These are phyloP conservation scores for Pseudorhiza aurosa DNA, from an alignment of 30 jellyfish, hydroid and myxozoan genomes.

Conservation along the genomic window DNA sequence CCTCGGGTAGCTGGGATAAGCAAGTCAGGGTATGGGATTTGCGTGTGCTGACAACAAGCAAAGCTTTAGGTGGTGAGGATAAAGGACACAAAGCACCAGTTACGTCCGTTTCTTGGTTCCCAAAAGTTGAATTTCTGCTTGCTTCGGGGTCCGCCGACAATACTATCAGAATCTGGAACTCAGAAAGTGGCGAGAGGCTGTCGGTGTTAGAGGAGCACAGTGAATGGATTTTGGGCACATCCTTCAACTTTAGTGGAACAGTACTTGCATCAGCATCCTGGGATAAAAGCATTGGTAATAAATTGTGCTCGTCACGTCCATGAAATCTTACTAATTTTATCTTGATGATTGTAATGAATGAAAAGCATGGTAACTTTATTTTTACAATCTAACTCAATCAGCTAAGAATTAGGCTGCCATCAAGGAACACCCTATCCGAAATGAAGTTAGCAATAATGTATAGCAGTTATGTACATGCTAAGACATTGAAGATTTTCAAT, in stretches of 20 bases:
- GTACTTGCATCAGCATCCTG: constrained; percentile 83
- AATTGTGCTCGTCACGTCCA: background rate
- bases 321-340: background rate
- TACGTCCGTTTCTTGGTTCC: constrained; percentile 88
- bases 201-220: constrained; percentile 75
- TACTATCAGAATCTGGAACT: constrained; percentile 77
- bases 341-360: too few species aligned
- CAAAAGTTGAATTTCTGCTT: constrained; percentile 75
- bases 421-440: too few species aligned
- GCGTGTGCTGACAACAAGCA: constrained; percentile 67
- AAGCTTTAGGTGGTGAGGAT: constrained; percentile 66
- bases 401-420: too few species aligned
- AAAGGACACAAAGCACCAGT: constrained; percentile 80
- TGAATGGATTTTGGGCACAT: constrained; percentile 85
- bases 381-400: too few species aligned
- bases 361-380: too few species aligned
- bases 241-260: constrained; percentile 62
- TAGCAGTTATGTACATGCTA: too few species aligned
- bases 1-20: constrained; percentile 96
- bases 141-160: constrained; percentile 90
- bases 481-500: too few species aligned
- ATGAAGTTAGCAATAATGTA: too few species aligned
- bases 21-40: constrained; percentile 80
- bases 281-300: constrained; percentile 74
- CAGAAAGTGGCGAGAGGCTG: constrained; percentile 74